Evolutionary conservation across 1,140 invertebrate species (phyloP), one percentile per base, ranked within the genome.

Genomic region (Drosophila ercepeae): DNA sequence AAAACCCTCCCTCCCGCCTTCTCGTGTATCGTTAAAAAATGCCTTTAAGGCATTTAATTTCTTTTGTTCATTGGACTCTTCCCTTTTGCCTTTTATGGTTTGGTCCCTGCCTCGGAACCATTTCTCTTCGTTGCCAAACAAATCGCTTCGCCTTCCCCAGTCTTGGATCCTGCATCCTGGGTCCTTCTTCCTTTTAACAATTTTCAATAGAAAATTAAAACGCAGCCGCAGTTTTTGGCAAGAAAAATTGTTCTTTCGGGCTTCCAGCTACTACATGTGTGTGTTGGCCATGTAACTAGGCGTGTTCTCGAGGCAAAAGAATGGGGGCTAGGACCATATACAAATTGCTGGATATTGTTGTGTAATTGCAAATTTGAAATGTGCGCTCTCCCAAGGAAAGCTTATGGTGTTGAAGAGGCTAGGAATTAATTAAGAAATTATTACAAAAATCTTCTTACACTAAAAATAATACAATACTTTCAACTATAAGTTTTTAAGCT

Each of bases 171-270:
- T 13, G 36, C 29, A 32, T 39, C 13, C 29, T 16, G 14, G 11
- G 27, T 72, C 53, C 67, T 64, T 25, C 42, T 61, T 77, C 27
- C 81, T 88, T 82, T 82, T 88, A 88, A 81, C 83, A 88, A 81
- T 82, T 73, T 88, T 88, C 82, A 88, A 88, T 88, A 77, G 82
- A 88, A 88, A 88, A 88, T 88, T 88, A 88, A 88, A 88, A 88
- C 77, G 82, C 81, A 79, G 75, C 81, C 81, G 68, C 61, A 67
- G 27, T 67, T 68, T 68, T 68, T 52, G 64, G 46, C 76, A 84
- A 86, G 81, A 84, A 86, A 84, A 84, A 79, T 79, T 60, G 61
- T 84, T 83, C 60, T 84, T 44, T 78, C 36, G 32, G 34, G 42
- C 21, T 68, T 36, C 53, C 23, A 41, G 21, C 25, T 9, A 25